Percentiles rank a stretch among this genome's conserved stretches.
These are phyloP conservation scores for Xenopus petersii DNA, from an alignment of 2,797 vertebrate genomes.

Conservation along the genomic window DNA sequence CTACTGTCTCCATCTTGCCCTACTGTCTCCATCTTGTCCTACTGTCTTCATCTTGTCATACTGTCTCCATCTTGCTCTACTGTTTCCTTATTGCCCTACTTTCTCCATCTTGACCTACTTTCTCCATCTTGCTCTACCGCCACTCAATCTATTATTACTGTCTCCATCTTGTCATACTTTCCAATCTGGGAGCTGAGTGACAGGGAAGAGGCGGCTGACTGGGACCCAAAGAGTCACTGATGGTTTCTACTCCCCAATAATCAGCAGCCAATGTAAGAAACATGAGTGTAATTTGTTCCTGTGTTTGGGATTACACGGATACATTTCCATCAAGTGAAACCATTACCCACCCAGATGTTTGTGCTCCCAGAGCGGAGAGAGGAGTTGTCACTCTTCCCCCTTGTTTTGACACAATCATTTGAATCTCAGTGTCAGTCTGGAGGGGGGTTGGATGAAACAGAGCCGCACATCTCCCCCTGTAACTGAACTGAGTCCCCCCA, in stretches of 20 bases:
- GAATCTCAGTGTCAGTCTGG: conserved; percentile 19
- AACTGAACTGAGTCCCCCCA: too few species aligned
- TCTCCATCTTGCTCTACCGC: too few species aligned
- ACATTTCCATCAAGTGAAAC: conserved; percentile 33
- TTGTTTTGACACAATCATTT: conserved; percentile 40
- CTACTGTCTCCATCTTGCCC: too few species aligned
- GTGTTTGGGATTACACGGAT: conserved; percentile 24
- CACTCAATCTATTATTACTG: too few species aligned
- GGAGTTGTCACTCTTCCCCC: conserved; percentile 31
- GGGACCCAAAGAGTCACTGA: not conserved
- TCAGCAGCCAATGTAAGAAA: conserved; percentile 6
- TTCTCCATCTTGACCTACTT: too few species aligned
- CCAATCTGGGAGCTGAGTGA: too few species aligned
- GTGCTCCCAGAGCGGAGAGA: not conserved
- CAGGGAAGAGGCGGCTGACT: not conserved
- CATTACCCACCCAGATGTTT: conserved; percentile 1
- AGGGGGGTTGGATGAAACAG: not conserved
- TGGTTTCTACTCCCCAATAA: not conserved
- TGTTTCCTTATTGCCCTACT: too few species aligned
- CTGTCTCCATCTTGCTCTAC: too few species aligned
- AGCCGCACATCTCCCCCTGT: conserved; percentile 9
- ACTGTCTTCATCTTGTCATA: too few species aligned
- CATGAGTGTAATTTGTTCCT: conserved; percentile 20
- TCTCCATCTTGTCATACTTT: too few species aligned
- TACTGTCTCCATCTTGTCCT: too few species aligned